Evolutionary conservation across 2,797 vertebrate species (phyloP).

Genomic region (Sandelia bainsii): DNA sequence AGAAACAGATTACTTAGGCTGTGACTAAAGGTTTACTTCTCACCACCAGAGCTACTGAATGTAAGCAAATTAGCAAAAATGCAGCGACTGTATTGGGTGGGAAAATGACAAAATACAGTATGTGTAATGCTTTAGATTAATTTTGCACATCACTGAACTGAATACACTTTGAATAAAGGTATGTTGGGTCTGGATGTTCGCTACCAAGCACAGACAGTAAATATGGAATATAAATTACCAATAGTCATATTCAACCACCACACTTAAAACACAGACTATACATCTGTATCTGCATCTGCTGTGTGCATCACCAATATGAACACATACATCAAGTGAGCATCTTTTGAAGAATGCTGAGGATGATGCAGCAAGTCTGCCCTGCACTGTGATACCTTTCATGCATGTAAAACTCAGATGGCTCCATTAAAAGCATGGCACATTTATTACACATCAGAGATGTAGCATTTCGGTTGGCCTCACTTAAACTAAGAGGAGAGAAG

Average conservation of each 20-base stretch:
- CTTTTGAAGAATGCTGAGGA: slow-evolving; percentile 39
- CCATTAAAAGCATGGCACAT: slow-evolving; percentile 48
- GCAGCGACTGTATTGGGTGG: neutral
- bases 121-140: slow-evolving; percentile 5
- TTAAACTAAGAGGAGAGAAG: slow-evolving; percentile 45
- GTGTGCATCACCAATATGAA: slow-evolving; percentile 20
- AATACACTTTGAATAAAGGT: slow-evolving; percentile 3
- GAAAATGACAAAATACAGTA: neutral
- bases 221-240: slow-evolving; percentile 34
- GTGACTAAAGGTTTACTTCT: slow-evolving; percentile 51
- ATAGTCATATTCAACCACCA: slow-evolving; percentile 14
- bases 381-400: slow-evolving; percentile 38
- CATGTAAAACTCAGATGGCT: slow-evolving; percentile 49
- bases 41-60: slow-evolving; percentile 42
- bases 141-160: slow-evolving; percentile 1
- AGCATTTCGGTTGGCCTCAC: slow-evolving; percentile 44
- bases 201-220: slow-evolving; percentile 14
- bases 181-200: slow-evolving; percentile 6
- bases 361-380: slow-evolving; percentile 36
- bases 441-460: slow-evolving; percentile 40
- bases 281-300: slow-evolving; percentile 10
- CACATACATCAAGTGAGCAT: slow-evolving; percentile 10
- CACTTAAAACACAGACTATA: slow-evolving; percentile 12
- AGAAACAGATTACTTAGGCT: slow-evolving; percentile 52
- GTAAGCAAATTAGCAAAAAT: slow-evolving; percentile 15